Percentiles rank a stretch among this genome's conserved stretches.
phyloP scores from a whole-genome alignment of 2,113 vertebrate genomes.

The Gulo gulo region DNA sequence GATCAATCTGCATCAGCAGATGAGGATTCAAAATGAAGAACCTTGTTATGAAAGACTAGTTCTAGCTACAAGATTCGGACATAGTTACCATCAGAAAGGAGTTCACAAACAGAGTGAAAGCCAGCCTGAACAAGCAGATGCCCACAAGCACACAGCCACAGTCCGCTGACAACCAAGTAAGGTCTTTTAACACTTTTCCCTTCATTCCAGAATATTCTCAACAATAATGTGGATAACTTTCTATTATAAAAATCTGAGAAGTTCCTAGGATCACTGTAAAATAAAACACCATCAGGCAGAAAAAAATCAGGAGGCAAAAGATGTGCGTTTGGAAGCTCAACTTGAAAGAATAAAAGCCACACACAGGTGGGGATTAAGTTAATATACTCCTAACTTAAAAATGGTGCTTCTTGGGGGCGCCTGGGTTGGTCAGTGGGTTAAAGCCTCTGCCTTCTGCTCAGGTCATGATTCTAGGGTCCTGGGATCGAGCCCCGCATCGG shows the following conservation, averaged over 20 bases:
- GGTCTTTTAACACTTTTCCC: background rate
- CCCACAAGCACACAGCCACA: fast-evolving
- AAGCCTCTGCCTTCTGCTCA: too few species aligned
- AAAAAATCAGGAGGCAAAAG: background rate
- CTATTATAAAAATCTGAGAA: background rate
- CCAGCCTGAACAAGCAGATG: fast-evolving
- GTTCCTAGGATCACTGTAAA: background rate
- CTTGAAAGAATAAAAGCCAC: background rate
- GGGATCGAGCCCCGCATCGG: too few species aligned
- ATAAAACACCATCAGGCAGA: background rate
- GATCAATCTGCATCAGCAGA: background rate
- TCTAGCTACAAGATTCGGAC: background rate
- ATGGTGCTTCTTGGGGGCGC: background rate
- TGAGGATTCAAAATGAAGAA: background rate
- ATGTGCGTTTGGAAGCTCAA: background rate
- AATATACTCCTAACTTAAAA: background rate
- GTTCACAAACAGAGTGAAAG: background rate
- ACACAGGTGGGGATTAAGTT: background rate
- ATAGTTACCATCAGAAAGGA: background rate
- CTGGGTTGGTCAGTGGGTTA: too few species aligned
- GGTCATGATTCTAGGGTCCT: too few species aligned
- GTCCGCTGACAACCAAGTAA: too few species aligned
- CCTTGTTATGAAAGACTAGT: background rate
- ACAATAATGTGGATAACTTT: background rate
- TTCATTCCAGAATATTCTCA: background rate